Evolutionary conservation across 2,113 vertebrate genomes (phyloP).

Genomic region (Glaucidium brasilianum): DNA sequence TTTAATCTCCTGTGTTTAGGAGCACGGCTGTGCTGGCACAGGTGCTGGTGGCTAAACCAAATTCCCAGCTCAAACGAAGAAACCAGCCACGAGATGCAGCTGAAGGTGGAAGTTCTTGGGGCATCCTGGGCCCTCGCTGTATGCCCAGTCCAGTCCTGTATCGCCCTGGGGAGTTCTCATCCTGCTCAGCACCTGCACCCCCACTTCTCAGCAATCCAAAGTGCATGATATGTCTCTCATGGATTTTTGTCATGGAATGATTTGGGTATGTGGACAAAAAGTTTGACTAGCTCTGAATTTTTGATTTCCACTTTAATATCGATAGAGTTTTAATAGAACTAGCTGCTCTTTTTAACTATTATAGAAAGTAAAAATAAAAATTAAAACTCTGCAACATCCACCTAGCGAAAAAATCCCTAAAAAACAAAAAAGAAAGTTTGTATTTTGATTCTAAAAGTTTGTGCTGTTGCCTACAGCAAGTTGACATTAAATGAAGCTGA

Average conservation of each 20-base stretch:
- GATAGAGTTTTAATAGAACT: not conserved
- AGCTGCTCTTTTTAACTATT: not conserved
- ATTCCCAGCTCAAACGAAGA: not conserved
- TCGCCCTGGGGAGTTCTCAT: not conserved
- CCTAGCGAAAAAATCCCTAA: not conserved
- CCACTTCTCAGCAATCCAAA: not conserved
- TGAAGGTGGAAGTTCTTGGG: not conserved
- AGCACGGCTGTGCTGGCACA: not conserved
- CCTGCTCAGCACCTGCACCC: not conserved
- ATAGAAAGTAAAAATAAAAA: not conserved
- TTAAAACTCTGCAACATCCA: not conserved
- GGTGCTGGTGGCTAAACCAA: not conserved
- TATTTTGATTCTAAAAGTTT: not conserved
- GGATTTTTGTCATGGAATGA: not conserved
- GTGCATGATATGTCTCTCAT: not conserved
- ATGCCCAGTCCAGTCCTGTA: not conserved
- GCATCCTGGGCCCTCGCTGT: not conserved
- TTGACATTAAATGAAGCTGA: not conserved
- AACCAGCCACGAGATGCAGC: not conserved
- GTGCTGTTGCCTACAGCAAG: not conserved
- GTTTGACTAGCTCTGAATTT: not conserved
- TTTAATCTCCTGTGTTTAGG: not conserved
- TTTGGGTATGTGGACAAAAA: not conserved
- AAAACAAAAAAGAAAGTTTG: not conserved
- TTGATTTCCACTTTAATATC: not conserved